Conservation (phyloP, 2,888 invertebrate genomes). For the Tholera decimalis region DNA sequence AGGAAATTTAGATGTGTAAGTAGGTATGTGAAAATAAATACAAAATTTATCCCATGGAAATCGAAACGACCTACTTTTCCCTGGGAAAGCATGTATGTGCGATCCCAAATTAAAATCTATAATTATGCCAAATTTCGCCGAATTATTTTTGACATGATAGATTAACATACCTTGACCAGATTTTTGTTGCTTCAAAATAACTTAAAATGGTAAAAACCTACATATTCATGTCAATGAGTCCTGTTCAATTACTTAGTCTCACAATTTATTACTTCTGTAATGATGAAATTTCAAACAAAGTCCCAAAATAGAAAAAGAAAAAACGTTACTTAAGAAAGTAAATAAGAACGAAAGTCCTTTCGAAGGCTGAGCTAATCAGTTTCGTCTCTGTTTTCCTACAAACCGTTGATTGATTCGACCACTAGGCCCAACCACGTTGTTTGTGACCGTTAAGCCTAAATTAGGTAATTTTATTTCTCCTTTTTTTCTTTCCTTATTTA, state of each 20-base stretch:
- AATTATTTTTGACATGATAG: too few relatives aligned
- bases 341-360: conserved; percentile 19
- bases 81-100: too few relatives aligned
- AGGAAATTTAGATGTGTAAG: too few relatives aligned
- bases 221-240: too few relatives aligned
- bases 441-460: conserved; percentile 40
- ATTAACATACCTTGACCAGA: too few relatives aligned
- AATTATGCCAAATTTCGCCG: too few relatives aligned
- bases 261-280: background rate
- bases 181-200: background rate
- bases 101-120: too few relatives aligned
- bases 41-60: too few relatives aligned
- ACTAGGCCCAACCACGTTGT: conserved; percentile 23
- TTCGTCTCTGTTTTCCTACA: conserved; percentile 30
- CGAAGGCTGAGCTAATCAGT: conserved; percentile 41
- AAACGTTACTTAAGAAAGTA: background rate
- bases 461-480: conserved; percentile 26
- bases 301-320: background rate
- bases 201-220: background rate
- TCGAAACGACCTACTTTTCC: too few relatives aligned
- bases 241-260: background rate
- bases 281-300: background rate
- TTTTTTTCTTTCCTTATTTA: background rate
- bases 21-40: too few relatives aligned
- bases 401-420: conserved; percentile 47